phyloP scores from a whole-genome alignment of 2,113 vertebrate genomes.

The Aptenodytes forsteri region DNA sequence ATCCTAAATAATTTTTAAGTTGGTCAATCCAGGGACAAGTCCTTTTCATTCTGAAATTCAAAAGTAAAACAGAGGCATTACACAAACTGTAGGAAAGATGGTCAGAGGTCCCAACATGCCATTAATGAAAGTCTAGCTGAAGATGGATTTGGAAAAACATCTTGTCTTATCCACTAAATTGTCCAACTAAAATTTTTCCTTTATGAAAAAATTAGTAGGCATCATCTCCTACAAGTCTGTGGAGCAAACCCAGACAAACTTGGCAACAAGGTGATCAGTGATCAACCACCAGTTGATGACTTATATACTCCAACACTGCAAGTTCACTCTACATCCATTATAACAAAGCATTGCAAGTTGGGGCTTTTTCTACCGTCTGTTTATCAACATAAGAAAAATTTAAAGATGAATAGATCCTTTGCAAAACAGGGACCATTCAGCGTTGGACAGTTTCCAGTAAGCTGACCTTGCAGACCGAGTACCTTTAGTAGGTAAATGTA shows the following conservation, averaged over 20 bases:
- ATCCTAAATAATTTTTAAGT: background rate
- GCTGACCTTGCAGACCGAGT: background rate
- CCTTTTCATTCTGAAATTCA: background rate
- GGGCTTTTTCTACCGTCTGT: background rate
- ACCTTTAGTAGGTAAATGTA: background rate
- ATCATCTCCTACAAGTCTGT: background rate
- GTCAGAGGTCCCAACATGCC: background rate
- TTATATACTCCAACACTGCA: background rate
- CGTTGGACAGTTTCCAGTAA: background rate
- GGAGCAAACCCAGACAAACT: background rate
- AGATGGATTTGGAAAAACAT: background rate
- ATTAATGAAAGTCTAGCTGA: background rate
- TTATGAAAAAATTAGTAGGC: background rate
- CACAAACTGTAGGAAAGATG: background rate
- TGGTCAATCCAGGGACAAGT: background rate
- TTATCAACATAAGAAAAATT: background rate
- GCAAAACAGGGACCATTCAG: background rate
- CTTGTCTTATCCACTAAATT: background rate
- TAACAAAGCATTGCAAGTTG: background rate
- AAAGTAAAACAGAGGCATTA: accelerated
- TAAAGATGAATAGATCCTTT: too few relatives aligned
- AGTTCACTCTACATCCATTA: background rate
- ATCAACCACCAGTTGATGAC: background rate
- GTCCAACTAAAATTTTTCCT: background rate
- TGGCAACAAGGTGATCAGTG: background rate